Conservation (phyloP, 2,888 invertebrate genomes). For the Scaptodrosophila latifasciaeformis region DNA sequence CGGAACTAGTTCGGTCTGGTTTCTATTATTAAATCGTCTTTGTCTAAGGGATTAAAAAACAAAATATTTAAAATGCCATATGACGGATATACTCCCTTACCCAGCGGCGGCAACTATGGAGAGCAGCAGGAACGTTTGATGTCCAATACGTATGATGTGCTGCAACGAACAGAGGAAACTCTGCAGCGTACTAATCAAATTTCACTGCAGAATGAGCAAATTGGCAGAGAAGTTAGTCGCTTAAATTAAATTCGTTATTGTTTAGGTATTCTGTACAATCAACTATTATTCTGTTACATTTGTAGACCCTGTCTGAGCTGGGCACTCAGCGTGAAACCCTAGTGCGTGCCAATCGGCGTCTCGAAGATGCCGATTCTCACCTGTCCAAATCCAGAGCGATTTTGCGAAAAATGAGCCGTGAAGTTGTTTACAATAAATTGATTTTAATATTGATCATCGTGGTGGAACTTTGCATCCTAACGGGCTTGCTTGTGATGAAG, state of each 20-base stretch:
- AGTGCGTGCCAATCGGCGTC: constrained; percentile 79
- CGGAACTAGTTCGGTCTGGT: too few relatives aligned
- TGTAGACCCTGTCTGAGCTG: constrained; percentile 82
- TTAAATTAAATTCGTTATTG: not conserved
- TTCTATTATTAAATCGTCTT: too few relatives aligned
- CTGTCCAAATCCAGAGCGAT: constrained; percentile 80
- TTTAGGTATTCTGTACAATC: not conserved
- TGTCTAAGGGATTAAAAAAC: too few relatives aligned
- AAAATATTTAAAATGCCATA: too few relatives aligned
- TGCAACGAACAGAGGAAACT: constrained; percentile 78
- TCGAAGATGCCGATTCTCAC: constrained; percentile 83
- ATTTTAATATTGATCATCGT: constrained; percentile 84
- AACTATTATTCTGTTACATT: not conserved
- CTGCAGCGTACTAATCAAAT: constrained; percentile 83
- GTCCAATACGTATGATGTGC: constrained; percentile 57
- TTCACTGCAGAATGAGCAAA: constrained; percentile 86
- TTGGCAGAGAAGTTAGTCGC: constrained; percentile 81
- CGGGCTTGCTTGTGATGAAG: constrained; percentile 79
- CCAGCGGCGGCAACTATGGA: constrained; percentile 51
- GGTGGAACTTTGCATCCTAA: constrained; percentile 81
- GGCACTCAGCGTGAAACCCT: constrained; percentile 85
- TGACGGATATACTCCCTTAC: constrained; percentile 48
- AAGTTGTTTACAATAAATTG: constrained; percentile 85
- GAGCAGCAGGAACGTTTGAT: constrained; percentile 76
- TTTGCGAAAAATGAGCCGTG: constrained; percentile 80